Evolutionary conservation across 2,797 vertebrate genomes (phyloP).

Genomic region (Gephyroberyx darwinii): DNA sequence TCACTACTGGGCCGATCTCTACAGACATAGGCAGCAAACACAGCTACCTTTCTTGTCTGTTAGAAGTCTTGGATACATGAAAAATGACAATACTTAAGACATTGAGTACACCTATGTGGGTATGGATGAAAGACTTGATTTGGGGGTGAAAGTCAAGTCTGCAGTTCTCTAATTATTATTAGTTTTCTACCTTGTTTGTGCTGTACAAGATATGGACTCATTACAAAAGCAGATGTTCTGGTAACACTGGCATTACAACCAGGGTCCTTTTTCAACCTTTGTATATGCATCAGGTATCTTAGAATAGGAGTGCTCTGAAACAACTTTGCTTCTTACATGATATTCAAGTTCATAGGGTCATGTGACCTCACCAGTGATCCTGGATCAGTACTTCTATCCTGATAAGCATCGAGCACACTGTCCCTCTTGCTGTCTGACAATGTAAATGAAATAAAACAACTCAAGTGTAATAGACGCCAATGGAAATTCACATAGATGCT

Average conservation of each 20-base stretch:
- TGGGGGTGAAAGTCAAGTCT: slow-evolving; percentile 7
- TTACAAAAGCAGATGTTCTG: background rate
- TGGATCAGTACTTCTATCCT: slow-evolving; percentile 11
- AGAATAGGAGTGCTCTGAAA: background rate
- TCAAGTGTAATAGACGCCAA: slow-evolving; percentile 3
- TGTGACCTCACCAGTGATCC: slow-evolving; percentile 38
- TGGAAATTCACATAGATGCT: slow-evolving; percentile 23
- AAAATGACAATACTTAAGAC: slow-evolving; percentile 4
- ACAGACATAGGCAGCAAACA: slow-evolving; percentile 19
- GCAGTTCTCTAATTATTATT: background rate
- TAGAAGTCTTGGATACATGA: slow-evolving; percentile 17
- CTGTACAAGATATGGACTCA: background rate
- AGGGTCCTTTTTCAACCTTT: slow-evolving; percentile 1
- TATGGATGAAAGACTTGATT: background rate
- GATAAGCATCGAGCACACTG: background rate
- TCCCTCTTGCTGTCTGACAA: background rate
- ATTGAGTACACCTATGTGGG: background rate
- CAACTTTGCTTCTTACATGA: background rate
- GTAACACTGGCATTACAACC: slow-evolving; percentile 6
- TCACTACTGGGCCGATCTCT: background rate
- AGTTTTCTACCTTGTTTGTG: slow-evolving; percentile 30
- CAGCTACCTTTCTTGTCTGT: slow-evolving; percentile 16
- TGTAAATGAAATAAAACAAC: slow-evolving; percentile 18
- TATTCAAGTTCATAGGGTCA: slow-evolving; percentile 19
- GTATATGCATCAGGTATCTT: background rate